Base-by-base conservation (phyloP, 2,113 vertebrate genomes). In the Melanotaenia duboulayi region DNA sequence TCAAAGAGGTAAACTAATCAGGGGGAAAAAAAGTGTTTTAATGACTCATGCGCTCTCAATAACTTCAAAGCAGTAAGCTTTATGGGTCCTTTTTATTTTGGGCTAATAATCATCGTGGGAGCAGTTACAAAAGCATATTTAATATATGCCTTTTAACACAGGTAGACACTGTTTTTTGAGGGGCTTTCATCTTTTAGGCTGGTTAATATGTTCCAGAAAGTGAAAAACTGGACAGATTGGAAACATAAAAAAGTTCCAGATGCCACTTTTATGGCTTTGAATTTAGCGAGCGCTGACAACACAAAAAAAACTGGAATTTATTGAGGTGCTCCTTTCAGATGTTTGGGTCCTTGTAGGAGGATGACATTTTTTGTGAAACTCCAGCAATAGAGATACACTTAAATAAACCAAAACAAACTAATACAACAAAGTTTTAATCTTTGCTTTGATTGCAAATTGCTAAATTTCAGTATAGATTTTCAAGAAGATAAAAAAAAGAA, bases 1-100 rank as follows among this genome's bases (percentile, higher is more conserved):
- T 61, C 20, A 59, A 74, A 80, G 74, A 71, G 65, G 67, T 71
- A 87, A 89, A 82, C 78, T 86, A 85, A 87, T 87, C 84, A 87
- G 71, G 62, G 71, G 62, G 71, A 64, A 54, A 80, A 71, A 23
- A 39, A 48, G 61, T 56, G 48, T 73, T 85, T 85, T 87, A 84
- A 87, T 87, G 76, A 86, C 56, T 81, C 72, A 74, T 78, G 72
- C 72, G 55, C 85, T 86, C 73, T 77, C 78, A 76, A 65, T 62
- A 77, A 86, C 83, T 81, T 86, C 83, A 87, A 84, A 79, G 85
- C 32, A 12, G 44, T 12, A 52, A 37, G 65, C 51, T 78, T 77
- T 64, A 61, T 85, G 42, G 19, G 22, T 19, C 46, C 37, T 65
- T 37, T 75, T 74, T 70, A 35, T 35, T 69, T 50, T 28, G 11